Evolutionary conservation across 2,113 vertebrate genomes (phyloP), one percentile per base, ranked within the genome.

Genomic region (Clarias magur): DNA sequence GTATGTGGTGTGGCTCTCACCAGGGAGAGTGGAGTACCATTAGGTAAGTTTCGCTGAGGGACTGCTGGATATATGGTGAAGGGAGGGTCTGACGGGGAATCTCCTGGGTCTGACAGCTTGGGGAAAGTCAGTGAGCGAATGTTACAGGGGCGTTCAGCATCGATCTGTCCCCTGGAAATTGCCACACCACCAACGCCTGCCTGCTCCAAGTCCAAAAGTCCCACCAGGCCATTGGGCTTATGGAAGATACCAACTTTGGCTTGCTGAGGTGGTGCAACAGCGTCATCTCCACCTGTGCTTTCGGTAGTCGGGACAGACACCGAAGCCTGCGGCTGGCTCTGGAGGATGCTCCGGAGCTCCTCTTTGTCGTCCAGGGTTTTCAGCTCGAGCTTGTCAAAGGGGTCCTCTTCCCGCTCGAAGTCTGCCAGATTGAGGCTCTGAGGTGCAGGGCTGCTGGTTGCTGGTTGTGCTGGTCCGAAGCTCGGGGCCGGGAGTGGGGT

Each of bases 351-450:
- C 88, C 96, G 96, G 84, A 99, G 95, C 90, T 99, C 98, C 63
- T 99, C 97, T 88, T 94, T 97, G 90, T 99, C 98, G n/a, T 99
- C 92, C 0, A 99, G 95, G 25, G 98, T 99, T 95, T 99, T 99
- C 90, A 99, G 95, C 91, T 99, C 98, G 86, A 99, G 92, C 92
- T 99, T 99, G 93, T 99, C 97, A 90, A 99, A 99, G 0, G 97
- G 98, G 90, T 99, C 98, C 91, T 99, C 98, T 92, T 99, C 98
- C 59, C 97, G 96, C 94, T 99, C 98, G 84, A 99, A 99, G 91
- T 99, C 98, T 65, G 98, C 97, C 72, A 98, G 95, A 90, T 99
- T 99, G 93, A 99, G 97, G 86, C 91, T 89, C 94, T 98, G 93
- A 90, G 92, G 85, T 78, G 95, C 94, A 13, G 97, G 96, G 87